phyloP scores from a whole-genome alignment of 1,140 invertebrate species.

The Drosophila pseudoobscura region DNA sequence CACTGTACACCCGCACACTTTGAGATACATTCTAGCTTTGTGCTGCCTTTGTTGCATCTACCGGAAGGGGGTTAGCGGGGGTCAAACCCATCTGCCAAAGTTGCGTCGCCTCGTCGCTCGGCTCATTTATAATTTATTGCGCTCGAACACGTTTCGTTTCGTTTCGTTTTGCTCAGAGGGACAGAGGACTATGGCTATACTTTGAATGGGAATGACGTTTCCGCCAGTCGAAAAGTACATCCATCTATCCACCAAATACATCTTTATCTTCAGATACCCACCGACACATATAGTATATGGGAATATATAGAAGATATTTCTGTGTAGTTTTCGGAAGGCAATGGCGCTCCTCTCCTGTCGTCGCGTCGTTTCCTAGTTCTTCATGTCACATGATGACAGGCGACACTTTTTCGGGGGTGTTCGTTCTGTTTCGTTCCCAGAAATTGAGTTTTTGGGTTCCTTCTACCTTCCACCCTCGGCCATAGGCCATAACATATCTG shows the following conservation, averaged over 20 bases:
- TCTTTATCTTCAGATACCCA: neutral
- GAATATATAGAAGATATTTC: conserved; percentile 20
- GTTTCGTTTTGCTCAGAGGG: conserved; percentile 32
- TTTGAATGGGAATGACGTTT: conserved; percentile 44
- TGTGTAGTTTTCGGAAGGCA: conserved; percentile 18
- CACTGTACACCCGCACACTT: conserved; percentile 9
- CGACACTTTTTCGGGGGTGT: conserved; percentile 53
- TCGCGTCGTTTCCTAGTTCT: conserved; percentile 58
- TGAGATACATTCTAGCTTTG: conserved; percentile 32
- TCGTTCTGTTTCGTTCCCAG: conserved; percentile 40
- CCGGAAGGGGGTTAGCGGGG: conserved; percentile 18
- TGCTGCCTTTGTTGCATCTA: conserved; percentile 45
- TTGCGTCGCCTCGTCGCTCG: conserved; percentile 40
- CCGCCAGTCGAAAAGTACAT: conserved; percentile 25
- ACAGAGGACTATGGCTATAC: no score
- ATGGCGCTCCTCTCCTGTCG: conserved; percentile 19
- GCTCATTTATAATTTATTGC: conserved; percentile 71
- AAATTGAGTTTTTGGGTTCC: conserved; percentile 42
- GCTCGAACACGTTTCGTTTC: conserved; percentile 68
- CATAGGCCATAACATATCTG: neutral
- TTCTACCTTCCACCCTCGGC: neutral
- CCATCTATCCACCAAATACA: conserved; percentile 16
- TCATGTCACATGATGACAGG: conserved; percentile 77
- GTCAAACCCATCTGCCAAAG: conserved; percentile 36
- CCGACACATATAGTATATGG: conserved; percentile 14